A percentile compares a stretch with the other conserved stretches of the same genome.
phyloP scores from a whole-genome alignment of 2,888 invertebrate genomes.

The Eupithecia centaureata region DNA sequence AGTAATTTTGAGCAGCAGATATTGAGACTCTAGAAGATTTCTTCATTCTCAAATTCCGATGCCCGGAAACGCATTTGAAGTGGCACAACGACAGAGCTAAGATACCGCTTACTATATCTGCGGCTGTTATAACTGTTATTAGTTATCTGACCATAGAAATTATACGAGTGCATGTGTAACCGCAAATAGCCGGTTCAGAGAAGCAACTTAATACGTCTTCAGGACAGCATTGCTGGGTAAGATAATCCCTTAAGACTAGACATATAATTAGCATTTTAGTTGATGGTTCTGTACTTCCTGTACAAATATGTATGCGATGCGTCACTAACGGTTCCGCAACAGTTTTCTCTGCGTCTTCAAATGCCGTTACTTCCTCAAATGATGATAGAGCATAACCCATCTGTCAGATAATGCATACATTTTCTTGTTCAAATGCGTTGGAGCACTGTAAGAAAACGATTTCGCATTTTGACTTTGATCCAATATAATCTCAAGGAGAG shows the following conservation, averaged over 20 bases:
- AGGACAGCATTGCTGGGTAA: conserved; percentile 55
- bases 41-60: not conserved
- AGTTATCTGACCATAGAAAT: conserved; percentile 35
- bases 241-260: conserved; percentile 57
- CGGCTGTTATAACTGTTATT: conserved; percentile 29
- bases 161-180: conserved; percentile 44
- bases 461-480: not conserved
- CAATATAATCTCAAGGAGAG: conserved; percentile 43
- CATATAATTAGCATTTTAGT: conserved; percentile 59
- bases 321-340: conserved; percentile 62
- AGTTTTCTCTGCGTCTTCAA: conserved; percentile 53
- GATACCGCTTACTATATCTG: conserved; percentile 11
- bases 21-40: not conserved
- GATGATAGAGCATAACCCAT: conserved; percentile 44
- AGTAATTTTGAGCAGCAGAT: not conserved
- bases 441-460: not conserved
- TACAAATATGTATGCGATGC: conserved; percentile 52
- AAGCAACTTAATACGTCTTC: conserved; percentile 59
- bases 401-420: conserved; percentile 9
- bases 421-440: not conserved
- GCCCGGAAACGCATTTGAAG: not conserved
- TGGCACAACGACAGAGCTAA: conserved; percentile 26
- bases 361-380: conserved; percentile 49
- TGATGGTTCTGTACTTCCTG: conserved; percentile 63
- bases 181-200: conserved; percentile 50